These are phyloP conservation scores for Phania funesta DNA, from an alignment of 2,888 invertebrate species.

Conservation along the genomic window DNA sequence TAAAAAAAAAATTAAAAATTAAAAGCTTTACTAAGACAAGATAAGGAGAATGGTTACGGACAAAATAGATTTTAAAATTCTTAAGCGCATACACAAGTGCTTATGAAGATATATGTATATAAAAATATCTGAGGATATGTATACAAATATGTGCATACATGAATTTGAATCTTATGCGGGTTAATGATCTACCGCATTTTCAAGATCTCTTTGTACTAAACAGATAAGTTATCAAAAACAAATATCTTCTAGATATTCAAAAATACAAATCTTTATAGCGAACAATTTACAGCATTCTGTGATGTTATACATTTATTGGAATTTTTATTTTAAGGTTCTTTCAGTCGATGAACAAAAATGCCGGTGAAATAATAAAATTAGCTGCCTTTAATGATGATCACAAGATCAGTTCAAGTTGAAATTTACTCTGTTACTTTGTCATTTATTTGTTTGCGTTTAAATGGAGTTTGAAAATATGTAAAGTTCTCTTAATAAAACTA, in stretches of 20 bases:
- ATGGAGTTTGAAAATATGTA: slow-evolving; percentile 14
- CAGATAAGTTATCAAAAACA: slow-evolving; percentile 51
- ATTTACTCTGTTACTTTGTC: slow-evolving; percentile 4
- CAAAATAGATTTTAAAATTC: neutral
- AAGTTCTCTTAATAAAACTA: slow-evolving; percentile 50
- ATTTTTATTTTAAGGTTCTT: slow-evolving; percentile 45
- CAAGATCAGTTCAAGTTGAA: slow-evolving; percentile 24
- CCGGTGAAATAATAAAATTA: slow-evolving; percentile 76
- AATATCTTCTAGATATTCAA: slow-evolving; percentile 44
- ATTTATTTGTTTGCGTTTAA: neutral
- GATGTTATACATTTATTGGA: slow-evolving; percentile 25
- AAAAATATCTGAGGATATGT: neutral
- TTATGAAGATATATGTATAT: neutral
- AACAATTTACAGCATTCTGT: slow-evolving; percentile 40
- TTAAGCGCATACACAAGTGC: neutral
- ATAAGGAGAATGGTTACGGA: neutral
- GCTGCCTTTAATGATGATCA: slow-evolving; percentile 69
- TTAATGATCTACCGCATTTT: slow-evolving; percentile 47
- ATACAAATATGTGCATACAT: neutral
- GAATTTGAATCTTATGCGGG: slow-evolving; percentile 43
- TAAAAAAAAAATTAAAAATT: neutral
- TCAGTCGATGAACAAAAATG: slow-evolving; percentile 68
- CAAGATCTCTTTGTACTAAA: slow-evolving; percentile 15
- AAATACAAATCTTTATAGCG: slow-evolving; percentile 63
- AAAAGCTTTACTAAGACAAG: neutral